Conservation (phyloP, 2,113 vertebrate species). For the Ceyx cyanopectus region DNA sequence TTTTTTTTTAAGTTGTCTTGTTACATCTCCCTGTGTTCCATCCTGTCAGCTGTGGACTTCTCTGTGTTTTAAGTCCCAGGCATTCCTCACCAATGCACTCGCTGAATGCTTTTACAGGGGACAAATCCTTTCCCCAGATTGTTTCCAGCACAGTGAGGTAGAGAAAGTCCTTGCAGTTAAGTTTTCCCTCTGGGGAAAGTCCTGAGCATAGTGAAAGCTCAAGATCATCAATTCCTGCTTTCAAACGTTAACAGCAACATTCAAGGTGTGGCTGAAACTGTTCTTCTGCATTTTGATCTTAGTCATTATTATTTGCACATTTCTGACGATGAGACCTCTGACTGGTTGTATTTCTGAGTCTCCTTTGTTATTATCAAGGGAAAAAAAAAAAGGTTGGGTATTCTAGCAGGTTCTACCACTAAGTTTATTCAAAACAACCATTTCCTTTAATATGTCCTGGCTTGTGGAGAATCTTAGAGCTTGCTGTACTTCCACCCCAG, state of each 20-base stretch:
- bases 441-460: slow-evolving; percentile 16
- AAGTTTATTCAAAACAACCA: slow-evolving; percentile 19
- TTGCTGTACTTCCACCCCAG: background rate
- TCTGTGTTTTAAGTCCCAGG: slow-evolving; percentile 10
- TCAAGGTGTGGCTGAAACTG: background rate
- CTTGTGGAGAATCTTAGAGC: slow-evolving; percentile 17
- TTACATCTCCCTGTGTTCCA: slow-evolving; percentile 45
- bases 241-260: background rate
- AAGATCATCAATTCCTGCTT: background rate
- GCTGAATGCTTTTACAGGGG: slow-evolving; percentile 18
- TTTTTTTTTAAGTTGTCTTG: slow-evolving; percentile 23
- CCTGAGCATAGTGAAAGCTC: background rate
- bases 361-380: slow-evolving; percentile 1
- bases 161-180: slow-evolving; percentile 1
- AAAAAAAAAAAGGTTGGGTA: background rate
- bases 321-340: slow-evolving; percentile 5
- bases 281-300: background rate
- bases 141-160: slow-evolving; percentile 16
- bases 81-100: slow-evolving; percentile 7
- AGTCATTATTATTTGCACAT: background rate
- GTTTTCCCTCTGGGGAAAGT: background rate
- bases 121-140: background rate
- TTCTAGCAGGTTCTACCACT: slow-evolving; percentile 29
- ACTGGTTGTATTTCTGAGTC: slow-evolving; percentile 17
- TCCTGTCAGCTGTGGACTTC: slow-evolving; percentile 17